Evolutionary conservation across 2,797 vertebrate species (phyloP), one percentile per base, ranked within the genome.

Genomic region (Odontamblyopus rebecca): DNA sequence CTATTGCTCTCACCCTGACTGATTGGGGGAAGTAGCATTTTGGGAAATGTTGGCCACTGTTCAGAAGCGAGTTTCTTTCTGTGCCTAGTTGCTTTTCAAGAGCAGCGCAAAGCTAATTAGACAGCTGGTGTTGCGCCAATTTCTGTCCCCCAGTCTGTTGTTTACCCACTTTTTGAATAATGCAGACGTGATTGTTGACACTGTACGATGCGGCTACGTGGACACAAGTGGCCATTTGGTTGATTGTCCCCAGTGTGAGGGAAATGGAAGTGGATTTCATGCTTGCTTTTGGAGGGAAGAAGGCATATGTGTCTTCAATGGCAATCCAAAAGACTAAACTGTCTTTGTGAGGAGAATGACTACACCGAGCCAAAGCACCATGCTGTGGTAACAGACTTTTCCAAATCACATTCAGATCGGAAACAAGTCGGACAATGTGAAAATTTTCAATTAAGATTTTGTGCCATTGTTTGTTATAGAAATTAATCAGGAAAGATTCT

Each of bases 31-130:
- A 82, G 72, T 81, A 88, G 85, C 84, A 86, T 78, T 90, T 87
- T 80, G 78, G 84, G 84, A 70, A 57, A 74, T 89, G 41, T 44
- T 91, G 90, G 90, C 87, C 76, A 56, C 65, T 82, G 83, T 89
- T 93, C 90, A 93, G 80, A 82, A 82, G 65, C n/a, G n/a, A 12
- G 23, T 65, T 50, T 71, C 88, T 90, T 89, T 87, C 81, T 80
- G 76, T 86, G 89, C 87, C 87, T 90, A 87, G 92, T 93, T 93
- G 90, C 90, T 91, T 91, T 93, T 93, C 90, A 91, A 91, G 88
- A 92, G 87, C 87, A 90, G 87, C 90, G 89, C 90, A 91, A 90
- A 91, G 90, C 91, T 94, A 94, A 94, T 93, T 93, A 93, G 93
- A 92, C 91, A 89, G 88, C 90, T 93, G 93, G 91, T 91, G 85